Evolutionary conservation across 2,888 invertebrate genomes (phyloP).

Genomic region (Cryptocephalus primarius): DNA sequence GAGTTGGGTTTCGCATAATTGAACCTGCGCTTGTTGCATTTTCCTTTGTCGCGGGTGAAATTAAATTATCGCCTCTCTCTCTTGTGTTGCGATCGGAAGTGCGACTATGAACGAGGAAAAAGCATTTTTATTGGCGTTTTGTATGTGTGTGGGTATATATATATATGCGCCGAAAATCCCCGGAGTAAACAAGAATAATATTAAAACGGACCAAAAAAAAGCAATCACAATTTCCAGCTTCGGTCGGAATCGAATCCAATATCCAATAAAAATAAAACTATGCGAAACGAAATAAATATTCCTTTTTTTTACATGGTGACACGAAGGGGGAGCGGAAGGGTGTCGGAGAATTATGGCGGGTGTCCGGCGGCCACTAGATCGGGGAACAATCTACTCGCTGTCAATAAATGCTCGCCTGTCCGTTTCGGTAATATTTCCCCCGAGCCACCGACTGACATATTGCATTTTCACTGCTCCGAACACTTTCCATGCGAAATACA

Average conservation of each 20-base stretch:
- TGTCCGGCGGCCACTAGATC: slow-evolving; percentile 35
- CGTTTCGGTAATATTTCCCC: slow-evolving; percentile 37
- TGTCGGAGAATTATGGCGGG: slow-evolving; percentile 35
- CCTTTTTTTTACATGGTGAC: slow-evolving; percentile 26
- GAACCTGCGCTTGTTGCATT: too few species aligned
- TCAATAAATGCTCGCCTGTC: slow-evolving; percentile 35
- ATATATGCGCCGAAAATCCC: slow-evolving; percentile 20
- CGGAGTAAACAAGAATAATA: slow-evolving; percentile 26
- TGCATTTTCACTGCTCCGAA: slow-evolving; percentile 31
- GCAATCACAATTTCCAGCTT: slow-evolving; percentile 26
- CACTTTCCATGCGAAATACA: slow-evolving; percentile 27
- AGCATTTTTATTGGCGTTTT: slow-evolving; percentile 23
- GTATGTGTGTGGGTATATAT: slow-evolving; percentile 5
- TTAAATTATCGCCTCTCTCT: too few species aligned
- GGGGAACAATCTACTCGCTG: slow-evolving; percentile 38
- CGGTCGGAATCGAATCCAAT: slow-evolving; percentile 27
- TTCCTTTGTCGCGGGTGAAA: too few species aligned
- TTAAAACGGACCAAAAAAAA: slow-evolving; percentile 23
- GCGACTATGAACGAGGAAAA: slow-evolving; percentile 9
- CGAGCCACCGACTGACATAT: slow-evolving; percentile 31
- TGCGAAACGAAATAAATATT: slow-evolving; percentile 34
- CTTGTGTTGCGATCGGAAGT: too few species aligned
- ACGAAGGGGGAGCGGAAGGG: slow-evolving; percentile 15
- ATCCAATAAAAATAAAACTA: slow-evolving; percentile 35
- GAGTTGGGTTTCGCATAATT: too few species aligned